Base-by-base conservation (phyloP, 2,797 vertebrate genomes). In the Molossus molossus region DNA sequence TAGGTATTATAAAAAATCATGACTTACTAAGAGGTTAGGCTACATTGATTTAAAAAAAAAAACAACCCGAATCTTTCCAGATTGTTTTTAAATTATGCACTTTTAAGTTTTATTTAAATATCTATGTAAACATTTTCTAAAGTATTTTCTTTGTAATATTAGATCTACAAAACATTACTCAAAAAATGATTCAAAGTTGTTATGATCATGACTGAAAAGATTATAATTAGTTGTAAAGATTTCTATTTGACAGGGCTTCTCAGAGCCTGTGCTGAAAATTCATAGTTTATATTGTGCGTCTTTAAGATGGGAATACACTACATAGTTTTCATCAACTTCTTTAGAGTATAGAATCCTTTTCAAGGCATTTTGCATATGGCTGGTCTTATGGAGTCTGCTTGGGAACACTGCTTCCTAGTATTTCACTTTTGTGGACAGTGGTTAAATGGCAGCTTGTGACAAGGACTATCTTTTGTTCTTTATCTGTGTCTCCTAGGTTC, bases 321-420 rank as follows among this genome's bases (percentile, higher is more conserved):
- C 62, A 33, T 13, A 8, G 1, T 60, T 72, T 25, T 29, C 33
- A 21, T 9, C 5, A 17, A 3, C 37, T 62, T 37, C n/a, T 33
- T 60, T 25, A 21, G 40, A 13, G 48, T 64, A 17, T 1, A 4
- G 14, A 21, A 18, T 4, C 17, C 5, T 6, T 40, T 53, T 23
- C 4, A 55, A 18, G 62, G 27, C 58, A 4, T 11, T 23, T 17
- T n/a, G 53, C 0, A 0, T 11, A 5, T 6, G 18, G 23, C 50
- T 29, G 11, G 2, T n/a, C 45, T 6, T 55, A 17, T 21, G 60
- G 69, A 33, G 0, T 9, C 10, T 29, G n/a, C 48, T 11, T 3
- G 48, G 50, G 14, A 9, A n/a, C 48, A 3, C 27, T 13, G 40
- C 3, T 27, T 33, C 20, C 21, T 75, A 0, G 13, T 7, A 12